Conservation (phyloP, 2,888 invertebrate species). For the Melieria crassipennis region DNA sequence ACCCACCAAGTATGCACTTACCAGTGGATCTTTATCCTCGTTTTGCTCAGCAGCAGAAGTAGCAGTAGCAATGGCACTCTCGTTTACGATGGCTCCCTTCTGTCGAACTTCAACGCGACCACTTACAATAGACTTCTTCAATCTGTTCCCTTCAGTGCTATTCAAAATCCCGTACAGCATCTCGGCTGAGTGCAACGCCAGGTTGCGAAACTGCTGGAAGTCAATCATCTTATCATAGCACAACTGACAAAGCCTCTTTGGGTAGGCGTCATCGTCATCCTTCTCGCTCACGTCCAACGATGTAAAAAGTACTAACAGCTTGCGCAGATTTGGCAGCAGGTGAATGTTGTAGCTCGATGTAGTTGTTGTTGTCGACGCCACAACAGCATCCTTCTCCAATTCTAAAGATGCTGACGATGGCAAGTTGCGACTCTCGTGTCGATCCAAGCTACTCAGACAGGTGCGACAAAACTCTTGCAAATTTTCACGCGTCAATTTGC, state of each 20-base stretch:
- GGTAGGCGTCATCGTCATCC: constrained; percentile 42
- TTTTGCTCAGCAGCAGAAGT: constrained; percentile 11
- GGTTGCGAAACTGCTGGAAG: constrained; percentile 51
- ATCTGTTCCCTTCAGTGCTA: background rate
- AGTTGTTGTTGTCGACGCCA: constrained; percentile 17
- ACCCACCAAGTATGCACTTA: constrained; percentile 28
- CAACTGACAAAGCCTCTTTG: constrained; percentile 51
- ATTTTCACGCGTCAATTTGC: constrained; percentile 43
- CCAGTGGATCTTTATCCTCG: constrained; percentile 43
- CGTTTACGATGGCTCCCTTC: constrained; percentile 7
- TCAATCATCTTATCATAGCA: constrained; percentile 53
- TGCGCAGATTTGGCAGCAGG: constrained; percentile 47
- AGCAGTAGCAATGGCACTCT: background rate
- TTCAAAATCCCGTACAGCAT: constrained; percentile 39
- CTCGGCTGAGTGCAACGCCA: constrained; percentile 49
- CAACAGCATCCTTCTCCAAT: background rate
- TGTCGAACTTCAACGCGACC: background rate
- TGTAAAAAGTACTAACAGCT: constrained; percentile 50
- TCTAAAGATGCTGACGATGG: constrained; percentile 11
- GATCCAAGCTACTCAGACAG: constrained; percentile 49
- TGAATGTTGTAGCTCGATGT: constrained; percentile 43
- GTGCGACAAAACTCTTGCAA: constrained; percentile 54
- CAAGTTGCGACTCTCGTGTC: constrained; percentile 33
- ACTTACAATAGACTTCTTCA: no score
- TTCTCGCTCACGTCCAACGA: constrained; percentile 47